A percentile compares a stretch with the other conserved stretches of the same genome.
These are phyloP conservation scores for Periophthalmodon schlosseri DNA, from an alignment of 2,113 vertebrate genomes.

Conservation along the genomic window DNA sequence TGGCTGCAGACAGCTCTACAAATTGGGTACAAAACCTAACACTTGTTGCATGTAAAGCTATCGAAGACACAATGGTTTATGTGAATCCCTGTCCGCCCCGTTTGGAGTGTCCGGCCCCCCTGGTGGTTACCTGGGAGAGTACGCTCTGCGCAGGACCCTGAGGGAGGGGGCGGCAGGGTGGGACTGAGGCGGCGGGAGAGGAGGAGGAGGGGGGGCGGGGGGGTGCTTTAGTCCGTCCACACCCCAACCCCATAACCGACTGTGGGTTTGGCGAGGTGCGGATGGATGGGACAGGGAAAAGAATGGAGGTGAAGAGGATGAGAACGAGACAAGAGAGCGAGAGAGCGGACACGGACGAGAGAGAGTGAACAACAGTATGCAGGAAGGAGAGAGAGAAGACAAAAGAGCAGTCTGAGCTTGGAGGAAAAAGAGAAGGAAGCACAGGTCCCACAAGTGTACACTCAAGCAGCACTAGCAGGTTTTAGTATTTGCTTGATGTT, in stretches of 20 bases:
- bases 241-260: constrained; percentile 98
- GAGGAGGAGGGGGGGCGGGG: constrained; percentile 89
- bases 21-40: neutral
- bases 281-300: constrained; percentile 55
- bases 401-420: constrained; percentile 79
- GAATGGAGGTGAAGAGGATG: neutral
- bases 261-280: constrained; percentile 78
- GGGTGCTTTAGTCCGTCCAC: constrained; percentile 95
- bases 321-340: constrained; percentile 26
- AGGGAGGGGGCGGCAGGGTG: constrained; percentile 92
- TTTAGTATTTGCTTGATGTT: neutral
- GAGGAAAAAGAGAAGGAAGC: constrained; percentile 65
- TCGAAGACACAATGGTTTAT: neutral
- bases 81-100: neutral
- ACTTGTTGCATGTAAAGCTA: neutral
- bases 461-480: neutral
- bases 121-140: constrained; percentile 92
- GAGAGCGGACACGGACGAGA: constrained; percentile 36
- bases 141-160: constrained; percentile 94
- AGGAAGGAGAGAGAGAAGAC: constrained; percentile 68
- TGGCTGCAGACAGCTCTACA: neutral
- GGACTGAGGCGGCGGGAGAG: constrained; percentile 89
- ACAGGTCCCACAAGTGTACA: constrained; percentile 62
- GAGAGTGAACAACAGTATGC: constrained; percentile 52
- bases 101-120: constrained; percentile 19